Base-by-base conservation (phyloP, 1,140 invertebrate genomes). In the Drosophila obscura region DNA sequence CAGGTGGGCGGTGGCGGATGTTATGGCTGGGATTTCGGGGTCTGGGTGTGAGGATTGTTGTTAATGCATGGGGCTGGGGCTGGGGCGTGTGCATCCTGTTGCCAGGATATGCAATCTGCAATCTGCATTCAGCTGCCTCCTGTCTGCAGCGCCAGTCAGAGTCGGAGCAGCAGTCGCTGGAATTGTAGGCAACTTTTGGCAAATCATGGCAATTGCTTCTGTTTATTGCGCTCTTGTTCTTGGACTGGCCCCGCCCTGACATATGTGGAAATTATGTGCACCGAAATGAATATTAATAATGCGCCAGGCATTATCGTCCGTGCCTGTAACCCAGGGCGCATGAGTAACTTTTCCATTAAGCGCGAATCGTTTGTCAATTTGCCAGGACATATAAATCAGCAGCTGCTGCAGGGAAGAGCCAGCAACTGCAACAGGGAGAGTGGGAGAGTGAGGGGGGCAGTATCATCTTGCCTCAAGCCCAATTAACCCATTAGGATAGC, bases 211-310 rank as follows among this genome's bases (percentile, higher is more conserved):
- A 52, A 73, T 68, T 68, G 57, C 80, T 52, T 46, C 53, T 52
- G 68, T 72, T 85, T 85, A 76, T 68, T 84, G 48, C 60, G 16
- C 39, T 52, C 69, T 62, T 73, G 48, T 69, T 59, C 66, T 48
- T 41, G 28, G 39, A 44, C 49, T n/a, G 49, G 51, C 41, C 28
- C 46, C 43, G 24, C 58, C 46, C 13, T 44, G 65, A 80, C 69
- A 62, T 73, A 81, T 82, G 55, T 49, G 66, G 22, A 69, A 69
- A 61, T 71, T 73, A 79, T 63, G 59, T 45, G 46, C 35, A 59
- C 57, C 49, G 58, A 81, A 87, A 85, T 87, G 50, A 85, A 87
- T 88, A 88, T 82, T 87, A 85, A 85, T 82, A 85, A 84, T 77
- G 63, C 43, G 15, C 22, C 15, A 22, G n/a, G 24, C 60, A 5